These are phyloP conservation scores for Enteromius viviparus DNA, from an alignment of 2,797 vertebrate species.

Conservation along the genomic window DNA sequence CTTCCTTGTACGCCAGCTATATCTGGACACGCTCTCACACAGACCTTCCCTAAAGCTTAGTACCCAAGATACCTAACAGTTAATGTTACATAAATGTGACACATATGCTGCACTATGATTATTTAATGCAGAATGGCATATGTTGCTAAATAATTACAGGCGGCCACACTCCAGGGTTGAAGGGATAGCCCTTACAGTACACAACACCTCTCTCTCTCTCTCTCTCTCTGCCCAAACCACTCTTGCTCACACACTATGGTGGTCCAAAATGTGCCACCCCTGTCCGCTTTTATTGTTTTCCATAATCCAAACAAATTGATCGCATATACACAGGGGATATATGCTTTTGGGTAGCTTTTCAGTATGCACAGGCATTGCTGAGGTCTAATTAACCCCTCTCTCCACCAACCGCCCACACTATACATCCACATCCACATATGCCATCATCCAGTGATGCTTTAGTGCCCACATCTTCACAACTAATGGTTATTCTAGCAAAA, in stretches of 20 bases:
- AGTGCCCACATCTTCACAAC: constrained; percentile 54
- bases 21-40: constrained; percentile 4
- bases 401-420: constrained; percentile 47
- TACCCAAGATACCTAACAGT: constrained; percentile 27
- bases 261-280: constrained; percentile 49
- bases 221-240: constrained; percentile 36
- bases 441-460: constrained; percentile 61
- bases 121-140: constrained; percentile 58
- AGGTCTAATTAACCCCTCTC: constrained; percentile 31
- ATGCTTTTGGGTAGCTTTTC: constrained; percentile 20
- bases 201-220: constrained; percentile 19
- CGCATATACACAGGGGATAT: constrained; percentile 11
- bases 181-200: constrained; percentile 51
- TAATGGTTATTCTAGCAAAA: constrained; percentile 53
- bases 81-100: constrained; percentile 46
- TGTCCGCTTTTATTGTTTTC: constrained; percentile 18
- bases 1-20: background rate
- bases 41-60: constrained; percentile 28
- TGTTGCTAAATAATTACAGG: constrained; percentile 53
- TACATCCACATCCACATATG: constrained; percentile 53
- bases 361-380: constrained; percentile 4
- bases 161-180: constrained; percentile 44
- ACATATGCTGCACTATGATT: constrained; percentile 54
- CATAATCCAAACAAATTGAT: constrained; percentile 31
- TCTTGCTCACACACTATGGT: constrained; percentile 48